A percentile compares a stretch with the other conserved stretches of the same genome.
Evolutionary conservation across 2,113 vertebrate species (phyloP).

Genomic region (Callopanchax toddi): DNA sequence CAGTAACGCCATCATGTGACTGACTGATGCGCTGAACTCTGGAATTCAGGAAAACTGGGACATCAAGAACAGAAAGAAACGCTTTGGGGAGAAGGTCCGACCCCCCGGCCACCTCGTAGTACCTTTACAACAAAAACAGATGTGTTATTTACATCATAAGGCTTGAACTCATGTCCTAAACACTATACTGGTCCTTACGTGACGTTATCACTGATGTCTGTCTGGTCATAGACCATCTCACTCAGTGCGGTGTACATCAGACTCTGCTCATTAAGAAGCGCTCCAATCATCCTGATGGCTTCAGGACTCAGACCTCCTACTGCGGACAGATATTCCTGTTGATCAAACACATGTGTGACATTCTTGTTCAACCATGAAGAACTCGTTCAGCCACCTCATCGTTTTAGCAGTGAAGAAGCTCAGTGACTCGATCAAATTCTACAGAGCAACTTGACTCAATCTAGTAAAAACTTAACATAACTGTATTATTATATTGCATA

Average conservation of each 20-base stretch:
- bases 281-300: conserved; percentile 76
- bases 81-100: conserved; percentile 55
- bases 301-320: conserved; percentile 62
- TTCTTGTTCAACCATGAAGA: too few species aligned
- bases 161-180: too few species aligned
- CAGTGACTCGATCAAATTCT: too few species aligned
- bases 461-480: too few species aligned
- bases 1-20: neutral
- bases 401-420: too few species aligned
- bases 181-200: neutral
- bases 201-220: conserved; percentile 53
- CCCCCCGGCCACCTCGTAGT: conserved; percentile 67
- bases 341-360: neutral
- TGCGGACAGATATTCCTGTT: conserved; percentile 70
- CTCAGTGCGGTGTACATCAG: conserved; percentile 64
- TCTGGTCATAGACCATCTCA: conserved; percentile 70
- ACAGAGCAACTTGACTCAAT: too few species aligned
- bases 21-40: conserved; percentile 34
- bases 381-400: too few species aligned
- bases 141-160: too few species aligned
- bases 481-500: too few species aligned
- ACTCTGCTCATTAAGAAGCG: conserved; percentile 71
- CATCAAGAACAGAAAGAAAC: conserved; percentile 52
- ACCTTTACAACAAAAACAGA: conserved; percentile 52
- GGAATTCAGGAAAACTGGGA: conserved; percentile 56